Percentiles rank a stretch among this genome's conserved stretches.
phyloP scores from a whole-genome alignment of 2,797 vertebrate species.

The Lacerta agilis region DNA sequence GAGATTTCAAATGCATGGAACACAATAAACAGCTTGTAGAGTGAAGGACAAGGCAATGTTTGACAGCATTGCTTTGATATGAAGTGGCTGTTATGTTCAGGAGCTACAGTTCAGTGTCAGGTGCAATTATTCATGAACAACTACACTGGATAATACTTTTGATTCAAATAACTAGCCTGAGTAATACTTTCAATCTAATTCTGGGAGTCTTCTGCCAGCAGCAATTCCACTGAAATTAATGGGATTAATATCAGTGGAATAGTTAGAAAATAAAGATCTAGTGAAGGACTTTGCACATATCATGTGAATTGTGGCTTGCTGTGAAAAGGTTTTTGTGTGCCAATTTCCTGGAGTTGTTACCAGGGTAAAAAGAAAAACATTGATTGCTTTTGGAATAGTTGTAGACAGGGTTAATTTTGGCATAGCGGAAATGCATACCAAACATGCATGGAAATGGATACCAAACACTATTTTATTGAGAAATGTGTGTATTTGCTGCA shows the following conservation, averaged over 20 bases:
- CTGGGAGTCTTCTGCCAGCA: neutral
- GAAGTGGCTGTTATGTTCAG: slow-evolving; percentile 2
- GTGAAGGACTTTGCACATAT: neutral
- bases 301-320: neutral
- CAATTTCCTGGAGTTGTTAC: slow-evolving; percentile 41
- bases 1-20: slow-evolving; percentile 12
- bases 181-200: neutral
- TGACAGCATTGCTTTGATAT: slow-evolving; percentile 36
- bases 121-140: slow-evolving; percentile 26
- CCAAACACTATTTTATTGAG: neutral
- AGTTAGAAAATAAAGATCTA: neutral
- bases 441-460: neutral
- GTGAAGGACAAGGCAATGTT: slow-evolving; percentile 24
- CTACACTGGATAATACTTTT: neutral
- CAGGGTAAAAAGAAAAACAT: neutral
- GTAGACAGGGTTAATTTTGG: neutral
- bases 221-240: slow-evolving; percentile 3
- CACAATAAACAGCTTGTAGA: slow-evolving; percentile 1
- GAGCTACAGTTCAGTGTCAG: neutral
- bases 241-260: neutral
- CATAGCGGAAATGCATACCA: no score
- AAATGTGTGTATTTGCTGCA: neutral
- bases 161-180: neutral
- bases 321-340: neutral
- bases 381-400: neutral